Percentiles rank a stretch among this genome's conserved stretches.
Conservation (phyloP, 2,888 invertebrate genomes). For the Epistrophella euchroma region DNA sequence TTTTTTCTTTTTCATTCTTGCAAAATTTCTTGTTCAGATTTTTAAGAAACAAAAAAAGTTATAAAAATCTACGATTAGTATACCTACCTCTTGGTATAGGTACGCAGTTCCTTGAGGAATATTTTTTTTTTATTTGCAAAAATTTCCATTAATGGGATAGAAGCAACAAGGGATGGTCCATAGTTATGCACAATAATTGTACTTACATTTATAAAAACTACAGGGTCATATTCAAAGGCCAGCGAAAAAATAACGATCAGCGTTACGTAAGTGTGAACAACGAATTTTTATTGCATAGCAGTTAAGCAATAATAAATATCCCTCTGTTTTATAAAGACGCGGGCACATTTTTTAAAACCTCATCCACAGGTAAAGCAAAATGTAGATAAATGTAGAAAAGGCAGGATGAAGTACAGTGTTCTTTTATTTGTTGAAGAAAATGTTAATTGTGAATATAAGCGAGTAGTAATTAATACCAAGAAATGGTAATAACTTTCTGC, state of each 20-base stretch:
- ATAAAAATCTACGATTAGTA: constrained; percentile 56
- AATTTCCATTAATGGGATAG: constrained; percentile 26
- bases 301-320: constrained; percentile 72
- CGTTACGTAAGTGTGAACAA: constrained; percentile 64
- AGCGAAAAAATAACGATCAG: constrained; percentile 45
- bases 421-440: not conserved
- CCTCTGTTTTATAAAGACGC: constrained; percentile 36
- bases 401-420: not conserved
- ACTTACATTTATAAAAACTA: not conserved
- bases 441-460: constrained; percentile 45
- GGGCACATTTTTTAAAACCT: constrained; percentile 1
- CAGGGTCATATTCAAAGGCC: constrained; percentile 27
- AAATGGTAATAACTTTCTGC: constrained; percentile 21
- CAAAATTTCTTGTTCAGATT: constrained; percentile 11
- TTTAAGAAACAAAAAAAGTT: constrained; percentile 55
- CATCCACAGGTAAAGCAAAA: constrained; percentile 17
- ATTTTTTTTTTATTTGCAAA: constrained; percentile 19
- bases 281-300: constrained; percentile 60
- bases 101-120: constrained; percentile 34
- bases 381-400: not conserved
- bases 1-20: constrained; percentile 22
- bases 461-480: constrained; percentile 63
- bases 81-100: not conserved
- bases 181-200: not conserved
- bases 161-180: not conserved